Evolutionary conservation across 2,888 invertebrate genomes (phyloP), one percentile per base, ranked within the genome.

Genomic region (Tachina grossa): DNA sequence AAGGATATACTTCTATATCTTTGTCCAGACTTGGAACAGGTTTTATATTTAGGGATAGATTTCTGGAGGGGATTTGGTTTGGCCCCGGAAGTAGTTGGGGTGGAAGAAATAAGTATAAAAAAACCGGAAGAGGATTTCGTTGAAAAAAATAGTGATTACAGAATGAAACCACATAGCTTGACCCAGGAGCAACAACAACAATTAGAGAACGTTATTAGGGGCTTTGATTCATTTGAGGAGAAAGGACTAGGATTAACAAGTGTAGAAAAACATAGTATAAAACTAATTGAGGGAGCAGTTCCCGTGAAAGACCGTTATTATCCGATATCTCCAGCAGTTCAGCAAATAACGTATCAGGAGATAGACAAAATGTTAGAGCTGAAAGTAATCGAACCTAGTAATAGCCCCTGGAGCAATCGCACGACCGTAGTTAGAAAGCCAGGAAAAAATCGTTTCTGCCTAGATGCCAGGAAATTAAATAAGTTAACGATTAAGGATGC

Each of bases 21-120:
- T 5, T 74, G 74, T 43, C 83, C 57, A 9, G 61, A 69, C 9
- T 43, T 83, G 47, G 16, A 59, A 43, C 71, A 22, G 2, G 22
- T 22, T 1, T 22, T 22, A 22, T 22, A 22, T 2, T 22, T 22
- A 22, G 22, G 22, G 63, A 31, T 77, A 0, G 83, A 61, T n/a
- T 49, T 49, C 49, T 49, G 49, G 49, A 53, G 53, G 10, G 11
- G 11, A 19, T 53, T 19, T 41, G 11, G 43, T 5, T 11, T 77
- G 13, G 81, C 75, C 1, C 81, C 72, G 4, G 51, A 59, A 9
- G 13, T 82, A 39, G 8, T 82, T 22, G 13, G 6, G 0, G 45
- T 76, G 2, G 75, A 22, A 1, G 69, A 9, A 31, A 31, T 31
- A 31, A 47, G 14, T 9, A 1, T 19, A 5, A 63, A 45, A 6